A percentile compares a stretch with the other conserved stretches of the same genome.
Conservation (phyloP, 37 sponge, comb jelly and placozoan species). For the Petrosia ficiformis region DNA sequence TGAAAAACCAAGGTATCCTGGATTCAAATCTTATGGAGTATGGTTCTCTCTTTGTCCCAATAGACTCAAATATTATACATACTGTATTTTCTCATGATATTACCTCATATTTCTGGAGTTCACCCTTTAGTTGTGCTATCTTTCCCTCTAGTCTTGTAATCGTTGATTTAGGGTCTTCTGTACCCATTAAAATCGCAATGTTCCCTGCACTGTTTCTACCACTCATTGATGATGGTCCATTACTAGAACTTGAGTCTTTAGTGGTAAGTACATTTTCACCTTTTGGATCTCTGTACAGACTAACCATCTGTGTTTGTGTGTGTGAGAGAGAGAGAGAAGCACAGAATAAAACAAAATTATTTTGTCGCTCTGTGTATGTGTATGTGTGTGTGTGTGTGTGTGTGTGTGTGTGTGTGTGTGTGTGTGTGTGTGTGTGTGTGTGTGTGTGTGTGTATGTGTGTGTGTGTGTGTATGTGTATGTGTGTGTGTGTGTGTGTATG, state of each 20-base stretch:
- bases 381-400: background rate
- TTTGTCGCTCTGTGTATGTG: background rate
- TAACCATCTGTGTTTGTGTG: slow-evolving; percentile 1
- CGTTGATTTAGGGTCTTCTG: background rate
- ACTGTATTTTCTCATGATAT: too few species aligned
- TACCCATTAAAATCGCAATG: background rate
- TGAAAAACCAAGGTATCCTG: too few species aligned
- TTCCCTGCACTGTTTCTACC: background rate
- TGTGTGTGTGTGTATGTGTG: background rate
- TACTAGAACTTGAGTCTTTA: background rate
- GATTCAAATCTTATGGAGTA: too few species aligned
- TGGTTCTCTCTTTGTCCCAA: too few species aligned
- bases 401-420: background rate
- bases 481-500: background rate
- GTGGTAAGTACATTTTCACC: background rate
- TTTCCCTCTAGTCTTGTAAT: background rate
- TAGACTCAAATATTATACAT: too few species aligned
- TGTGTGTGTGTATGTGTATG: background rate
- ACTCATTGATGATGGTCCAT: background rate
- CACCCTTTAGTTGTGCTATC: background rate
- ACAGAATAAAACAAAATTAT: background rate
- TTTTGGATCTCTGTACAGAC: background rate
- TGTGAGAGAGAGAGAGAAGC: background rate
- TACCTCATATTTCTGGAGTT: too few species aligned
- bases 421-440: background rate